Evolutionary conservation across 2,113 vertebrate genomes (phyloP).

Genomic region (Zosterops lateralis): DNA sequence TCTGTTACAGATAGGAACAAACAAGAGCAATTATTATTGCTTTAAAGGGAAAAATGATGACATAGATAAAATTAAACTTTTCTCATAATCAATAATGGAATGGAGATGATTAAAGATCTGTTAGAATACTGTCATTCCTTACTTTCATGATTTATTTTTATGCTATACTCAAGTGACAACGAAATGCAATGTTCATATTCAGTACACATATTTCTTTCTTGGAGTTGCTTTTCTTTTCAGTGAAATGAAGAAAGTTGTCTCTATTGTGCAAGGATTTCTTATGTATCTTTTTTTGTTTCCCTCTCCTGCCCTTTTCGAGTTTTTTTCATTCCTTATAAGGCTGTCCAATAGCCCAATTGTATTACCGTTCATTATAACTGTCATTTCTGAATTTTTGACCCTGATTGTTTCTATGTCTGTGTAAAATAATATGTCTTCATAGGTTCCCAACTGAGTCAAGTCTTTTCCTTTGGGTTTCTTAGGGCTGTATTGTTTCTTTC

Average conservation of each 20-base stretch:
- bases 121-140: neutral
- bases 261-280: neutral
- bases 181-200: neutral
- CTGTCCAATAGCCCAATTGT: neutral
- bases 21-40: neutral
- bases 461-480: neutral
- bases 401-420: neutral
- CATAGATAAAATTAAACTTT: neutral
- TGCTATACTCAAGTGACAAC: neutral
- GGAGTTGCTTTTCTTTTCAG: neutral
- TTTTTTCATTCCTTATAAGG: neutral
- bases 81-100: neutral
- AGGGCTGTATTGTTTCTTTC: neutral
- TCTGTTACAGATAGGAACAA: neutral
- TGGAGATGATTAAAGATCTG: neutral
- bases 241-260: neutral
- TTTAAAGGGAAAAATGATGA: neutral
- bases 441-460: neutral
- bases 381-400: neutral
- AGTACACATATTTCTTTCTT: neutral
- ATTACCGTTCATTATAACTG: neutral
- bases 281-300: neutral
- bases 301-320: neutral
- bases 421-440: neutral
- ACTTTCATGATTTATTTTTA: neutral